Evolutionary conservation across 1,140 invertebrate genomes (phyloP).

Genomic region (Papilio polyxenes): DNA sequence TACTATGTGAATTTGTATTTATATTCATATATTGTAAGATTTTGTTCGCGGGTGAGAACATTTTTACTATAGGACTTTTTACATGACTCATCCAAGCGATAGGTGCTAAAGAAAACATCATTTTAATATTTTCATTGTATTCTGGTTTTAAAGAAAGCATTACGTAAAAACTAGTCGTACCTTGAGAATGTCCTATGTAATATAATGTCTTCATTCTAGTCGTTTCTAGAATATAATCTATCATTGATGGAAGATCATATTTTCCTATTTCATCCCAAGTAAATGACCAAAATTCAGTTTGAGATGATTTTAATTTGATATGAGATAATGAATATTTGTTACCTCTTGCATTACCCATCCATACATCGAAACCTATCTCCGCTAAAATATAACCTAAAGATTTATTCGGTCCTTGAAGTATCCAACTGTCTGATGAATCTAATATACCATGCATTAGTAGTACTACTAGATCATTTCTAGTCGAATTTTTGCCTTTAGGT

Average conservation of each 20-base stretch:
- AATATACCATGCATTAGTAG: slow-evolving; percentile 85
- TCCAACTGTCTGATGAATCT: slow-evolving; percentile 82
- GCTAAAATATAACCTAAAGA: slow-evolving; percentile 75
- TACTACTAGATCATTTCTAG: slow-evolving; percentile 64
- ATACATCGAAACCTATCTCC: slow-evolving; percentile 86
- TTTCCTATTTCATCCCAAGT: slow-evolving; percentile 88
- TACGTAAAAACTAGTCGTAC: slow-evolving; percentile 76
- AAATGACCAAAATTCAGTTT: slow-evolving; percentile 77
- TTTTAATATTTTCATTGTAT: slow-evolving; percentile 83
- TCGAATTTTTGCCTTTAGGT: slow-evolving; percentile 52
- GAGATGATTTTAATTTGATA: slow-evolving; percentile 60
- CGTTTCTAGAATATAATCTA: slow-evolving; percentile 83
- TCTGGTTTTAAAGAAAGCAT: slow-evolving; percentile 82
- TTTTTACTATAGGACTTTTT: slow-evolving; percentile 80
- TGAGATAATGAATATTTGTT: slow-evolving; percentile 85
- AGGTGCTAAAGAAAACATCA: slow-evolving; percentile 85
- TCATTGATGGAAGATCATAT: slow-evolving; percentile 88
- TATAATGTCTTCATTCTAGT: slow-evolving; percentile 79
- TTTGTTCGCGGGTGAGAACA: slow-evolving; percentile 73
- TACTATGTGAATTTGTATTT: slow-evolving; percentile 79
- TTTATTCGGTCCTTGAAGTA: slow-evolving; percentile 80
- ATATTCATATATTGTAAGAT: slow-evolving; percentile 81
- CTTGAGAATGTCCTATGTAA: slow-evolving; percentile 85
- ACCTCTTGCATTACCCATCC: slow-evolving; percentile 87
- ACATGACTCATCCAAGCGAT: slow-evolving; percentile 83